Evolutionary conservation across 1,140 invertebrate genomes (phyloP).

Genomic region (Nomia melanderi): DNA sequence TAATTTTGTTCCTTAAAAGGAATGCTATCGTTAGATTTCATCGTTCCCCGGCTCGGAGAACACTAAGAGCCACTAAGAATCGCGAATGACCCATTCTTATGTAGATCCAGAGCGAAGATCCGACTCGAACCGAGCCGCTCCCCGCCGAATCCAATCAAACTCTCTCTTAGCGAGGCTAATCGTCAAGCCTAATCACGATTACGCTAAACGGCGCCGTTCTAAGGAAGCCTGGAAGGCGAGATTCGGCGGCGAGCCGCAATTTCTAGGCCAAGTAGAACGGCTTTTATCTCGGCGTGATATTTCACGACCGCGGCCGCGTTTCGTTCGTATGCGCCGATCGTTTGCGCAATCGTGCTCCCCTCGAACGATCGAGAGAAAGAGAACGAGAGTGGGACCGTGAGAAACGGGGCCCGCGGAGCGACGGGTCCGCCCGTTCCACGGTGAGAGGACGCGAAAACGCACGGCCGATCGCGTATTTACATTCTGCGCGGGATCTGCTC

Average conservation of each 20-base stretch:
- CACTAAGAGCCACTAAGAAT: too few relatives aligned
- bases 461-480: conserved; percentile 28
- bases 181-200: too few relatives aligned
- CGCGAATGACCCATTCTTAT: too few relatives aligned
- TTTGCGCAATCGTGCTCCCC: conserved; percentile 42
- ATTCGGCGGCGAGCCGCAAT: too few relatives aligned
- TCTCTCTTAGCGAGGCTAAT: too few relatives aligned
- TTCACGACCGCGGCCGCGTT: conserved; percentile 2
- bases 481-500: conserved; percentile 7
- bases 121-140: neutral
- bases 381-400: conserved; percentile 46
- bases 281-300: neutral
- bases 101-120: too few relatives aligned
- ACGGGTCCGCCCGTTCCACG: conserved; percentile 14
- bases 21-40: too few relatives aligned
- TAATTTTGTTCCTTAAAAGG: too few relatives aligned
- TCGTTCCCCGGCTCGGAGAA: too few relatives aligned
- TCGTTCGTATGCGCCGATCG: conserved; percentile 3
- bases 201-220: too few relatives aligned
- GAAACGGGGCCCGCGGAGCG: conserved; percentile 46
- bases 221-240: too few relatives aligned
- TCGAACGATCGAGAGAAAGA: neutral
- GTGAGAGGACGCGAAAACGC: conserved; percentile 43
- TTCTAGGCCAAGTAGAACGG: too few relatives aligned
- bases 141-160: neutral